A percentile compares a stretch with the other conserved stretches of the same genome.
Conservation (phyloP, 2,888 invertebrate genomes). For the Serripes groenlandicus region DNA sequence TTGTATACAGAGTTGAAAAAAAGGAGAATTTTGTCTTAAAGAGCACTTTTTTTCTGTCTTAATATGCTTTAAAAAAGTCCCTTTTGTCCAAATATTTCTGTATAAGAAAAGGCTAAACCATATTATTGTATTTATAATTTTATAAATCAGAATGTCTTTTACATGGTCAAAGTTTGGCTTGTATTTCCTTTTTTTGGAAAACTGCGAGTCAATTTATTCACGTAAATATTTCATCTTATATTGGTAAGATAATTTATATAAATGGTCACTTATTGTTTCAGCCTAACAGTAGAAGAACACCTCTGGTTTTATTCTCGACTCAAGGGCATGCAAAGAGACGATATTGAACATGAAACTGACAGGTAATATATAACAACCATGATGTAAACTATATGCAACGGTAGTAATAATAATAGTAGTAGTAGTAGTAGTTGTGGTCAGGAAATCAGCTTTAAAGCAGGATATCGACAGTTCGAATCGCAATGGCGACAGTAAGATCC, state of each 20-base stretch:
- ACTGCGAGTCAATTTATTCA: not conserved
- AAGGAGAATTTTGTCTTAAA: no score
- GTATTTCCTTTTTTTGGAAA: not conserved
- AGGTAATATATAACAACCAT: no score
- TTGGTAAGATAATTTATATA: not conserved
- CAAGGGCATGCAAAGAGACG: conserved; percentile 83
- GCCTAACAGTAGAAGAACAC: conserved; percentile 92
- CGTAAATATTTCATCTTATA: not conserved
- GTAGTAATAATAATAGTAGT: not conserved
- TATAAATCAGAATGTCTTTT: not conserved
- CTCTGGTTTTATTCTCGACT: conserved; percentile 88
- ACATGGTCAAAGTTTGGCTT: not conserved
- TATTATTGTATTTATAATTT: not conserved
- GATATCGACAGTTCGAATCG: no score
- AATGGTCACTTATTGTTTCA: conserved; percentile 72
- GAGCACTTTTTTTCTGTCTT: no score
- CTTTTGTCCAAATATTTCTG: no score
- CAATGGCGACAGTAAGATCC: no score
- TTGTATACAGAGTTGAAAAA: no score
- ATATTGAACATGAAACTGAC: conserved; percentile 88
- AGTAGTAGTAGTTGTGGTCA: not conserved
- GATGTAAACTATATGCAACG: not conserved
- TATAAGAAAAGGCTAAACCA: no score
- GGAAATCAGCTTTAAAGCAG: not conserved
- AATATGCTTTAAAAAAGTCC: no score